Evolutionary conservation across 2,888 invertebrate species (phyloP).

Genomic region (Caenorhabditis japonica): DNA sequence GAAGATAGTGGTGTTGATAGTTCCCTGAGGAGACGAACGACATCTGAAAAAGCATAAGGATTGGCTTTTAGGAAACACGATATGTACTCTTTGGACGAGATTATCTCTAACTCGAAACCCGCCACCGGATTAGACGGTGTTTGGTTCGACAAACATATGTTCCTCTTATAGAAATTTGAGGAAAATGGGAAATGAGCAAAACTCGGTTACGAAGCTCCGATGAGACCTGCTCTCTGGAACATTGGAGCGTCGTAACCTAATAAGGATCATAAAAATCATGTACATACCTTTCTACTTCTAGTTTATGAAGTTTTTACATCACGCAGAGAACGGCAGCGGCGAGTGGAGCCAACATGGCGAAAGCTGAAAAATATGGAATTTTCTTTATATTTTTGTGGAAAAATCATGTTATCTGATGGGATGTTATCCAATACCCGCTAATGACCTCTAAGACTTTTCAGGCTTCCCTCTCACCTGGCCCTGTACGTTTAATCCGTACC

Average conservation of each 20-base stretch:
- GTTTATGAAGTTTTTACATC: no score
- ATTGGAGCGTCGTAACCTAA: no score
- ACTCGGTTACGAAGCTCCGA: no score
- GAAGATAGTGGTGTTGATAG: constrained; percentile 1
- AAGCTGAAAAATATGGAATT: constrained; percentile 14
- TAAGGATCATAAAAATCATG: no score
- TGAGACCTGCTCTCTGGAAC: no score
- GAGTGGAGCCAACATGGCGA: constrained; percentile 37
- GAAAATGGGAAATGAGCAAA: constrained; percentile 4
- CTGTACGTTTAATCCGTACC: not conserved
- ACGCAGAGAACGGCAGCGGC: constrained; percentile 23
- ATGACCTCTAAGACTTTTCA: not conserved
- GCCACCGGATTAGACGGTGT: constrained; percentile 19
- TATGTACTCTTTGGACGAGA: no score
- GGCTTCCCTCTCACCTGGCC: no score
- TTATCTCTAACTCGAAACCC: constrained; percentile 6
- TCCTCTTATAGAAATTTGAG: constrained; percentile 15
- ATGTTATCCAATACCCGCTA: not conserved
- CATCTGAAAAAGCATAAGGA: no score
- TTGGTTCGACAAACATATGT: constrained; percentile 17
- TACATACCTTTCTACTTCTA: constrained; percentile 30
- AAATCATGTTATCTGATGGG: no score
- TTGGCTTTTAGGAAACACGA: no score
- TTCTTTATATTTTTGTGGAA: not conserved
- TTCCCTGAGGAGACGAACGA: constrained; percentile 6